phyloP scores from a whole-genome alignment of 2,888 invertebrate species.

The Scaptodrosophila latifasciaeformis region DNA sequence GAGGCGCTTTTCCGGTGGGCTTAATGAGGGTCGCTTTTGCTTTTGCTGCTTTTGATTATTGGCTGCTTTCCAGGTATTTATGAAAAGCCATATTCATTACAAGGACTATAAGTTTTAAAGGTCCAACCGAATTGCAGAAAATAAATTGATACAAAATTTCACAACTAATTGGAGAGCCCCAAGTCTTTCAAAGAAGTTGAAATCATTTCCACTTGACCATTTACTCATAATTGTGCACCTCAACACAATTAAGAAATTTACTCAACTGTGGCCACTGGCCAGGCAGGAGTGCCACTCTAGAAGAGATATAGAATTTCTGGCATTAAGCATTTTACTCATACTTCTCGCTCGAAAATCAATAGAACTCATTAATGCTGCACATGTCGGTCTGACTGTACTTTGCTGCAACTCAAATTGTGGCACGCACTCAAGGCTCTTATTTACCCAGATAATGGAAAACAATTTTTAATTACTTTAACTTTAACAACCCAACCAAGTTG shows the following conservation, averaged over 20 bases:
- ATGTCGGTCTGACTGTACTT: conserved; percentile 14
- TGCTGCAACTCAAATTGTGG: conserved; percentile 13
- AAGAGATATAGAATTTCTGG: neutral
- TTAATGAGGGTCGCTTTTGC: no score
- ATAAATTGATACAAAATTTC: neutral
- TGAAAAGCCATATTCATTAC: no score
- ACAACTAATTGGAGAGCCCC: neutral
- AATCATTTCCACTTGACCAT: neutral
- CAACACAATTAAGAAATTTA: conserved; percentile 34
- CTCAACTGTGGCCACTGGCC: no score
- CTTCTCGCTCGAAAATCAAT: conserved; percentile 32
- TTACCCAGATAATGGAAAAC: conserved; percentile 30
- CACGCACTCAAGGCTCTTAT: conserved; percentile 31
- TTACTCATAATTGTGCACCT: no score
- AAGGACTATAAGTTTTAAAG: no score
- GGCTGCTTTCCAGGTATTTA: no score
- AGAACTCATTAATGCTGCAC: conserved; percentile 28
- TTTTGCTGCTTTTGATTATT: no score
- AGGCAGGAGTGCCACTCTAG: no score
- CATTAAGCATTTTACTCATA: no score
- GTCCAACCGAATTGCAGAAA: no score
- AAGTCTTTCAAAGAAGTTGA: conserved; percentile 1
- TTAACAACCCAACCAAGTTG: conserved; percentile 1
- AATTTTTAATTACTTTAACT: conserved; percentile 28
- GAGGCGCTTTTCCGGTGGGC: no score